Evolutionary conservation across 2,113 vertebrate species (phyloP), one percentile per base, ranked within the genome.

Genomic region (Okapia johnstoni): DNA sequence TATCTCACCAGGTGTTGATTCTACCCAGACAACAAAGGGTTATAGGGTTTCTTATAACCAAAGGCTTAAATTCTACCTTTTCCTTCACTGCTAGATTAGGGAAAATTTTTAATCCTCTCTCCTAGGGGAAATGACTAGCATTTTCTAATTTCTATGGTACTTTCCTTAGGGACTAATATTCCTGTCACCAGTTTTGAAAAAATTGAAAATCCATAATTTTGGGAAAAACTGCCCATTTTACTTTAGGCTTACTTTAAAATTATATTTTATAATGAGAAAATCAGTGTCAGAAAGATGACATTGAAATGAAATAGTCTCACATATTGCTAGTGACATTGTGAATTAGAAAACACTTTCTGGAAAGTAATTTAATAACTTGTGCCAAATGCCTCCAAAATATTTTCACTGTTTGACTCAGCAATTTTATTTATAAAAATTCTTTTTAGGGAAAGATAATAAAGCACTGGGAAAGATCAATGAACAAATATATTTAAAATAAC

Each of bases 101-200:
- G 48, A 70, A 73, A 50, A 7, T n/a, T 98, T 97, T 77, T 85
- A 87, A 95, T 95, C 54, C 55, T 96, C 43, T 97, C 55, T 94
- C 55, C 12, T 52, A 81, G 43, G 19, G 6, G 6, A 80, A 61
- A 48, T 57, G 28, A 6, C 40, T 48, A 58, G 23, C 3, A 50
- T 57, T n/a, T 87, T 70, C 40, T 85, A 10, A 16, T 43, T 46
- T 73, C 55, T 54, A 6, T 36, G 30, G 33, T 43, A 26, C 6
- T 70, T 87, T 79, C 43, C n/a, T 84, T 79, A 33, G 1, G 14
- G 9, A 26, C 17, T 26, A 23, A 87, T 89, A 43, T 96, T 95
- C 30, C 19, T 83, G 55, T 83, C 61, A 90, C 5, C 55, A 66
- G 86, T 77, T 92, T 91, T 63, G 2, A 96, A 97, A 92, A 87